Conservation (phyloP, 2,888 invertebrate species). For the Xestoiulus laeticollis region DNA sequence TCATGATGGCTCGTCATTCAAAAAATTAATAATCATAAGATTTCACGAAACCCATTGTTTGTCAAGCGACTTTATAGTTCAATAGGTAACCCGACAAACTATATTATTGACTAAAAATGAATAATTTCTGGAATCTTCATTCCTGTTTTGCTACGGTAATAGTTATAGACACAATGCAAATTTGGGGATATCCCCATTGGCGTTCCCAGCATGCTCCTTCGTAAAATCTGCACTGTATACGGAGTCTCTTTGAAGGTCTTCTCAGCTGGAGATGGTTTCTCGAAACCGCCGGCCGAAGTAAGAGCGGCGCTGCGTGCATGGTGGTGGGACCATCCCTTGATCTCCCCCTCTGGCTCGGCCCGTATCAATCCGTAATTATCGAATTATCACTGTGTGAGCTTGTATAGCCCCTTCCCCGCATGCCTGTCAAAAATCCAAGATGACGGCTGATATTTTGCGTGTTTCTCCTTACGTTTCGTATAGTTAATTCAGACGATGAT, state of each 20-base stretch:
- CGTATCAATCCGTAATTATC: slow-evolving; percentile 37
- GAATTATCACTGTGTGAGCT: slow-evolving; percentile 37
- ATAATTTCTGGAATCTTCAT: background rate
- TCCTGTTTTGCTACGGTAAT: background rate
- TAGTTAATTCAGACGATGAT: slow-evolving; percentile 37
- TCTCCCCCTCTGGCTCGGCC: background rate
- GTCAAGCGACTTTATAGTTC: background rate
- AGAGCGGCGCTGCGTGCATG: slow-evolving; percentile 20
- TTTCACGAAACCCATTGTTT: too few species aligned
- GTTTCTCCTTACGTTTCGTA: background rate
- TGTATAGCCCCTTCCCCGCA: slow-evolving; percentile 33
- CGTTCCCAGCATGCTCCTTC: background rate
- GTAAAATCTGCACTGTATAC: background rate
- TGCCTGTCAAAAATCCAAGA: slow-evolving; percentile 29
- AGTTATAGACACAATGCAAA: background rate
- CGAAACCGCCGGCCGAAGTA: slow-evolving; percentile 20
- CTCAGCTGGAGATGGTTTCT: slow-evolving; percentile 29
- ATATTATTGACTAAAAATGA: background rate
- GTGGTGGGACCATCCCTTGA: background rate
- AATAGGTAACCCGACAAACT: background rate
- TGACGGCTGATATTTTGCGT: background rate
- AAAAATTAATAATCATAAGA: too few species aligned
- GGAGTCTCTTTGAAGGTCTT: background rate
- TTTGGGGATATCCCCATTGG: background rate
- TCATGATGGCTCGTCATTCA: too few species aligned